Base-by-base conservation (phyloP, 2,113 vertebrate species). In the Haplochromis vanheusdeni region DNA sequence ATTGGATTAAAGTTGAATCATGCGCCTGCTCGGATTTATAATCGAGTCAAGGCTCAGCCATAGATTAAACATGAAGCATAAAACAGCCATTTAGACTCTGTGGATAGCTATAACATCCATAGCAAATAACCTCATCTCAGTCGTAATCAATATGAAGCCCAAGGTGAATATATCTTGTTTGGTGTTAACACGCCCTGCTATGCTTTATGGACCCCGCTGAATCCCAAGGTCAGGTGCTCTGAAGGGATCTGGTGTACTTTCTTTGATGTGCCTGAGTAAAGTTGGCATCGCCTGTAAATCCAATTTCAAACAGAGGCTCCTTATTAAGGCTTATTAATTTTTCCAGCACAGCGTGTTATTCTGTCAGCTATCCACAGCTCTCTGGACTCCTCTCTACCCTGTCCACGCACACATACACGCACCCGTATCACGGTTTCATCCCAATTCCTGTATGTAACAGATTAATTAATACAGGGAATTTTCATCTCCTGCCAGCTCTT, bases 401-500 rank as follows among this genome's bases (percentile, higher is more conserved):
- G 51, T 45, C 37, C 35, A 35, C 35, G 3, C 70, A 80, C 83
- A 81, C 45, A 81, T 42, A 83, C 70, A 21, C 16, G 7, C n/a
- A 75, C 13, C 13, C 37, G 12, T 54, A 86, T 84, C 62, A 49
- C 11, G 5, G 81, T 80, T 91, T 85, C 85, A 87, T 82, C 83
- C 90, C 54, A 26, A 21, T 81, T 83, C 85, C 79, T 86, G 87
- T 83, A 81, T 83, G 85, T 90, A 84, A 87, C 85, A 80, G 82
- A 94, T 91, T 95, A 93, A 94, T 95, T 94, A 95, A 94, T 85
- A 80, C 17, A 21, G 83, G 77, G 85, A 75, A 86, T 88, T 87
- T 88, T 92, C 90, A 93, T 92, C 89, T 89, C 83, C 79, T 86
- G 88, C 86, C 87, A 92, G 81, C 80, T 80, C 68, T 83, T 81